phyloP scores from a whole-genome alignment of 1,140 invertebrate species.

The Matsumurasca onukii region DNA sequence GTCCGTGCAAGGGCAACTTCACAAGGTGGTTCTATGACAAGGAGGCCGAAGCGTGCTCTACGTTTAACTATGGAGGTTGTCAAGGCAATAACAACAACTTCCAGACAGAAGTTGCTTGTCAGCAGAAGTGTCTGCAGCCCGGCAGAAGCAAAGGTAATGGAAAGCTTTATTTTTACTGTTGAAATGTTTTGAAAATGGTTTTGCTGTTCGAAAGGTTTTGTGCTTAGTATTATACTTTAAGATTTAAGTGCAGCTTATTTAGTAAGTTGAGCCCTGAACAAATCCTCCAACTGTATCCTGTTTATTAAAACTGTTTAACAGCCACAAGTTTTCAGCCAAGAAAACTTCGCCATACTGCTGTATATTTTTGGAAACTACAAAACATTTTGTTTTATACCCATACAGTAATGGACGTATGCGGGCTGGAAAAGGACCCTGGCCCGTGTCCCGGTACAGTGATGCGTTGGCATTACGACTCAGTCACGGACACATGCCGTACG shows the following conservation, averaged over 20 bases:
- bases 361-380: no score
- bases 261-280: no score
- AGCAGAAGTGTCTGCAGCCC: conserved; percentile 70
- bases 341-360: no score
- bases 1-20: conserved; percentile 83
- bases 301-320: no score
- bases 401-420: conserved; percentile 52
- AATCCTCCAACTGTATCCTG: no score
- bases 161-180: no score
- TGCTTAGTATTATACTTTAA: no score
- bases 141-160: conserved; percentile 68
- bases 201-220: no score
- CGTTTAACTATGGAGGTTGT: conserved; percentile 88
- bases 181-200: no score
- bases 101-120: conserved; percentile 75
- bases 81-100: conserved; percentile 90
- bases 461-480: conserved; percentile 62
- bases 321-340: no score
- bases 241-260: no score
- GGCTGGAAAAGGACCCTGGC: conserved; percentile 54
- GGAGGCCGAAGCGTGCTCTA: conserved; percentile 64
- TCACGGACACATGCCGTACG: conserved; percentile 53
- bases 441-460: conserved; percentile 55
- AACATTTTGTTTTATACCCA: no score
- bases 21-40: conserved; percentile 80